Evolutionary conservation across 2,113 vertebrate species (phyloP), one percentile per base, ranked within the genome.

Genomic region (Chaenocephalus aceratus): DNA sequence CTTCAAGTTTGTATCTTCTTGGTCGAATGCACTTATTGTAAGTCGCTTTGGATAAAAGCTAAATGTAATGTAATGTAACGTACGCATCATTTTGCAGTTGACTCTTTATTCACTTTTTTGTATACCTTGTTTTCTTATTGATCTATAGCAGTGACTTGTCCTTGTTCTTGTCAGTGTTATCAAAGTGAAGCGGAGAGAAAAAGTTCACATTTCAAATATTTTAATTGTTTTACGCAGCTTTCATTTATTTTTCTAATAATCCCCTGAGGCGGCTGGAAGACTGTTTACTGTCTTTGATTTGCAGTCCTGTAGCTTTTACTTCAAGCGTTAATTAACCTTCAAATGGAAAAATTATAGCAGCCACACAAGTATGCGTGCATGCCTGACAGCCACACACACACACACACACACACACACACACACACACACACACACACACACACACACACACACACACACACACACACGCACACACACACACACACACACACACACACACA

Each of bases 281-380:
- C 72, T 93, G 88, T 92, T 92, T 90, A 91, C 91, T 82, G 88
- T 75, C 91, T 94, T 92, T 94, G 91, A 92, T 92, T 93, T 85
- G 81, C 86, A 89, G 86, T 91, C 82, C 86, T 80, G 86, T 91
- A 87, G 91, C 89, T 92, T 91, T 92, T 75, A 93, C 92, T 93
- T 71, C 84, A 44, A 93, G 92, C 91, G 79, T 87, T 95, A 95
- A 95, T 95, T 94, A 94, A 95, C 92, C 93, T 93, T 91, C 89
- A 93, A 92, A 92, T 92, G 82, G 81, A 89, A 79, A 93, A 91
- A 92, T 90, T 88, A 86, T 79, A 88, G 85, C 79, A 73, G 86
- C 51, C 83, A 66, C 76, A 83, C 66, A 68, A 66, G 72, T 69
- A 58, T 72, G 80, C 10, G 26, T 60, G 48, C 89, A 67, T 36